Base-by-base conservation (phyloP, 1,140 invertebrate genomes). In the Leptestheria dahalacensis region DNA sequence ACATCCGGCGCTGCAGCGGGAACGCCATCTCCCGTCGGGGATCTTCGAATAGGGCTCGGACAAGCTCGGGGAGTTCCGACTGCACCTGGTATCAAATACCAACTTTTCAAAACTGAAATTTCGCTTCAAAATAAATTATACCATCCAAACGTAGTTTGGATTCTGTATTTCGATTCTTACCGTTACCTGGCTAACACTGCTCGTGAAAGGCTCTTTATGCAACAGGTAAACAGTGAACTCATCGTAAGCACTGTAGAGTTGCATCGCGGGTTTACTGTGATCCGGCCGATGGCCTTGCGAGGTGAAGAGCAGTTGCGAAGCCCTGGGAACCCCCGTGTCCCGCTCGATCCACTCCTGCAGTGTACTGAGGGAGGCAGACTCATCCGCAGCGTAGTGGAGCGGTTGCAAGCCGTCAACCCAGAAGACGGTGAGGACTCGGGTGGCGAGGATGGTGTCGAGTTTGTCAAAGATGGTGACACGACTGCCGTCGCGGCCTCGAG, bases 291-390 rank as follows among this genome's bases (percentile, higher is more conserved):
- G 10, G 26, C 58, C 58, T 50, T 49, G 26, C 2, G 58, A 49
- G 2, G 48, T 48, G 20, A 60, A 2, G 3, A 60, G 33, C 2
- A 60, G 48, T 20, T 60, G 58, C 21, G 41, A 28, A 15, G 29
- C 25, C 2, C 20, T 28, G 18, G 12, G 3, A n/a, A 60, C 18
- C 1, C 58, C 47, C 2, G 58, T 60, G 15, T 60, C 58, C 12
- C 50, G 48, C 29, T 60, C 58, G 18, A 60, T 60, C 58, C 58
- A 60, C 21, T 50, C 49, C 48, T 60, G 58, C 20, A 60, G 21
- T 3, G 26, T 50, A 15, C 24, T 49, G 18, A 60, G 29, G 26
- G 58, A 21, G 23, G 46, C 18, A 18, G 41, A 23, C 10, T 60
- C 49, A 11, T 20, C 33, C 4, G 28, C 26, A 20, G 33, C n/a